Conservation (phyloP, 2,888 invertebrate genomes). For the Scaptomyza caliginosa region DNA sequence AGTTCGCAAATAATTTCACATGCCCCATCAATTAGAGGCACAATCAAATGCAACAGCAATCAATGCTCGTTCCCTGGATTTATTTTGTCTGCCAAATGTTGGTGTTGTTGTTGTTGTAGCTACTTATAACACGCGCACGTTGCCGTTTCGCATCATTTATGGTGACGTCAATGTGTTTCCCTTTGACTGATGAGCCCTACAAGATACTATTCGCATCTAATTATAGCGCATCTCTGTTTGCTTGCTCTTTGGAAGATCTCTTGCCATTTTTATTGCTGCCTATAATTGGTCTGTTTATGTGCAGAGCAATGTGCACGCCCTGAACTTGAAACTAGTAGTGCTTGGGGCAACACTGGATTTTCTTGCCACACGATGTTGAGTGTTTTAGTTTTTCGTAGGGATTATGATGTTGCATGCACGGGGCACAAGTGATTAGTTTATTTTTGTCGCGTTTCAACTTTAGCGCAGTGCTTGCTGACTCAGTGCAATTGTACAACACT, state of each 20-base stretch:
- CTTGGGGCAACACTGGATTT: neutral
- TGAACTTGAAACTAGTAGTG: constrained; percentile 68
- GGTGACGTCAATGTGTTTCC: constrained; percentile 66
- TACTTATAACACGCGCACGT: constrained; percentile 30
- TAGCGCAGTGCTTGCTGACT: constrained; percentile 47
- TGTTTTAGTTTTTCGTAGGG: constrained; percentile 10
- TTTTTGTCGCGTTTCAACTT: constrained; percentile 63
- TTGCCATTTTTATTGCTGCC: constrained; percentile 64
- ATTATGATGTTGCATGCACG: constrained; percentile 59
- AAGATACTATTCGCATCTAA: constrained; percentile 35
- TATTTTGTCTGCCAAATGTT: neutral
- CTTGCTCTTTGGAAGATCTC: constrained; percentile 44
- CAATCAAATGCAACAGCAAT: constrained; percentile 37
- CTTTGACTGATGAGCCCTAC: constrained; percentile 34
- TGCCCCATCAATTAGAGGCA: constrained; percentile 44
- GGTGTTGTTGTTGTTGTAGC: constrained; percentile 6
- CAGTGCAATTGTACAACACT: constrained; percentile 27
- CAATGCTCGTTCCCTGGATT: constrained; percentile 9
- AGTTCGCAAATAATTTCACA: constrained; percentile 23
- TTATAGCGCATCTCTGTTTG: constrained; percentile 45
- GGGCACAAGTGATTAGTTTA: constrained; percentile 55
- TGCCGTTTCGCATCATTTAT: constrained; percentile 44
- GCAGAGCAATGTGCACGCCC: constrained; percentile 22
- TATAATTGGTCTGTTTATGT: constrained; percentile 72
- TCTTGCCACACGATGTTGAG: neutral